These are phyloP conservation scores for Micromesistius poutassou DNA, from an alignment of 2,797 vertebrate species.

Conservation along the genomic window DNA sequence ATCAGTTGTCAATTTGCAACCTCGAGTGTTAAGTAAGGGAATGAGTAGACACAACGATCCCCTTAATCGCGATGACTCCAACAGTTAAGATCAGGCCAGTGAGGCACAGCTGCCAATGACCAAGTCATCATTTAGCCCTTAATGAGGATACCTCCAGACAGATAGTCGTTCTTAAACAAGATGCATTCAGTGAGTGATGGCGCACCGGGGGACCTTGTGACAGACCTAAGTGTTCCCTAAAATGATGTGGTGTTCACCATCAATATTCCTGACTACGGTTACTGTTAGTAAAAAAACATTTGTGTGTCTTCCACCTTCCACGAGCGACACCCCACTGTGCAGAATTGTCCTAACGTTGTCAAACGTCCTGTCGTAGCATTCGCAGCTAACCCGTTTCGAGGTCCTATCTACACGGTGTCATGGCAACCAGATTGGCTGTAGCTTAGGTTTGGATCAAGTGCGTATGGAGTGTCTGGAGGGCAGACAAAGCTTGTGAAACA, in stretches of 20 bases:
- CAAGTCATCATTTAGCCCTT: neutral
- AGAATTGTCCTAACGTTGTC: neutral
- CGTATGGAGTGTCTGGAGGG: neutral
- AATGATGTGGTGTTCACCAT: neutral
- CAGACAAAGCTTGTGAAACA: neutral
- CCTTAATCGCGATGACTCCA: neutral
- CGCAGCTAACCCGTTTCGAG: neutral
- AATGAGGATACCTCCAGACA: neutral
- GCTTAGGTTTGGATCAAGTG: neutral
- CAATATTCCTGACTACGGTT: neutral
- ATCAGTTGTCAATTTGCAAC: neutral
- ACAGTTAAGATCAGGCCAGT: neutral
- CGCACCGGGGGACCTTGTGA: neutral
- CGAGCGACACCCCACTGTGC: neutral
- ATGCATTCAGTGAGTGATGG: neutral
- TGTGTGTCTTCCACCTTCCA: neutral
- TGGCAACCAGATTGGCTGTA: neutral
- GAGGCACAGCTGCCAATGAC: neutral
- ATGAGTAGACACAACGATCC: neutral
- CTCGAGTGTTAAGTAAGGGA: neutral
- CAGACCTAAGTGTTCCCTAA: neutral
- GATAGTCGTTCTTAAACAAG: neutral
- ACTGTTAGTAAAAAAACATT: neutral
- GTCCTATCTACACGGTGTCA: neutral
- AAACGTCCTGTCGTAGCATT: neutral